Conservation (phyloP, 2,113 vertebrate genomes). For the Tupaia tana region DNA sequence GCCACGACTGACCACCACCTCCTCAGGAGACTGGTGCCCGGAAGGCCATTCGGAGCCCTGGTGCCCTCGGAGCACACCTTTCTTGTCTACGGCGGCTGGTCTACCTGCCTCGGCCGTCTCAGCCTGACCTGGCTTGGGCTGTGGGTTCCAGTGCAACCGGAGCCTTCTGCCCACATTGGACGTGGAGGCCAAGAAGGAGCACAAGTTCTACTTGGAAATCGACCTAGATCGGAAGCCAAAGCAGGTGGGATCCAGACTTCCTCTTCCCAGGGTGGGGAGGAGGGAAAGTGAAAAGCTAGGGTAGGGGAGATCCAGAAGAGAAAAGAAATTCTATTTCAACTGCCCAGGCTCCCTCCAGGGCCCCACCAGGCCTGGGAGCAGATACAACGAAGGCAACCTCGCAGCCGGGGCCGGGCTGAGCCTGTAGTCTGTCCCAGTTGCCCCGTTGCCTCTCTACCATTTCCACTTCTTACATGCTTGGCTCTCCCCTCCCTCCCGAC, state of each 20-base stretch:
- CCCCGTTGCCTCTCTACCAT: background rate
- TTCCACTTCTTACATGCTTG: background rate
- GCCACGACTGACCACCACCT: background rate
- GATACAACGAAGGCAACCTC: accelerated
- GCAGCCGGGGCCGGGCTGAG: background rate
- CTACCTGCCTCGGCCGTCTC: background rate
- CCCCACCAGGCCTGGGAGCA: background rate
- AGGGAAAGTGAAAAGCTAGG: background rate
- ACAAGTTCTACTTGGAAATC: background rate
- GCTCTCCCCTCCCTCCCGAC: background rate
- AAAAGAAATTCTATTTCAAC: background rate
- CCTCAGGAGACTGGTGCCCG: background rate
- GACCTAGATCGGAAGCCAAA: background rate
- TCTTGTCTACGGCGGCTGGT: background rate
- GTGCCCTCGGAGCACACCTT: background rate
- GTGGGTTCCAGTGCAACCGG: background rate
- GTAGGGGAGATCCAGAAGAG: background rate
- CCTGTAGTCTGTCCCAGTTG: background rate
- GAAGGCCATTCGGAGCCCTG: background rate
- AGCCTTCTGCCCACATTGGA: background rate
- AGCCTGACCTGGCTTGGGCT: background rate
- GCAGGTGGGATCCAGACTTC: background rate
- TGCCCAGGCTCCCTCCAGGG: background rate
- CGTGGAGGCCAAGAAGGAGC: background rate
- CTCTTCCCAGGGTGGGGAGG: background rate